These are phyloP conservation scores for Gallinago solitaria DNA, from an alignment of 2,797 vertebrate genomes.

Conservation along the genomic window DNA sequence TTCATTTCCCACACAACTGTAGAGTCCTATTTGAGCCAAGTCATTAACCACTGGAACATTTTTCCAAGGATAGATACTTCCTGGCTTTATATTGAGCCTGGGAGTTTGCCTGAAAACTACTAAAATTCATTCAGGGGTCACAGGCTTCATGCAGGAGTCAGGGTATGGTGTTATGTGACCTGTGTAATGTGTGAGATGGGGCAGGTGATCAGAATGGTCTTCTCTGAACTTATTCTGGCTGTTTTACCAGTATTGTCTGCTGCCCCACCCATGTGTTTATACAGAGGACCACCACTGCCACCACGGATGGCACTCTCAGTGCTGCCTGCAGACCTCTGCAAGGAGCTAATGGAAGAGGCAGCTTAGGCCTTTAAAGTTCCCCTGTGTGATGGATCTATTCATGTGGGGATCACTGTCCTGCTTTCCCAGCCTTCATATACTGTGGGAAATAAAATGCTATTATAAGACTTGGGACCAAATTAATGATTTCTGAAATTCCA, in stretches of 20 bases:
- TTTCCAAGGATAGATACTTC: background rate
- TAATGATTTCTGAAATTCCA: conserved; percentile 1
- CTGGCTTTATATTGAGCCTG: background rate
- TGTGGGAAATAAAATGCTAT: background rate
- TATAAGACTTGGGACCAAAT: background rate
- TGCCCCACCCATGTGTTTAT: background rate
- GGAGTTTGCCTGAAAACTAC: background rate
- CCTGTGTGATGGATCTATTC: background rate
- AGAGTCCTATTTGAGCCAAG: background rate
- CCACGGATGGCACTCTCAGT: background rate
- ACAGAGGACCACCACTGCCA: background rate
- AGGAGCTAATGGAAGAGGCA: background rate
- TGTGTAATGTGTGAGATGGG: background rate
- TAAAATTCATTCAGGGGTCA: background rate
- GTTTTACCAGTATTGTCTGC: background rate
- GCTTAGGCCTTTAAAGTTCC: background rate
- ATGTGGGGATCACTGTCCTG: background rate
- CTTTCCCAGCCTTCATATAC: background rate
- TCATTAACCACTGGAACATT: background rate
- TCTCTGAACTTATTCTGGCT: background rate
- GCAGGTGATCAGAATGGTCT: background rate
- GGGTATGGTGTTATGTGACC: background rate
- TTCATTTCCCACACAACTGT: background rate
- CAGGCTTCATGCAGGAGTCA: background rate
- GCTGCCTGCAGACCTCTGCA: background rate